Evolutionary conservation across 1,140 invertebrate genomes (phyloP).

Genomic region (Andricus grossulariae): DNA sequence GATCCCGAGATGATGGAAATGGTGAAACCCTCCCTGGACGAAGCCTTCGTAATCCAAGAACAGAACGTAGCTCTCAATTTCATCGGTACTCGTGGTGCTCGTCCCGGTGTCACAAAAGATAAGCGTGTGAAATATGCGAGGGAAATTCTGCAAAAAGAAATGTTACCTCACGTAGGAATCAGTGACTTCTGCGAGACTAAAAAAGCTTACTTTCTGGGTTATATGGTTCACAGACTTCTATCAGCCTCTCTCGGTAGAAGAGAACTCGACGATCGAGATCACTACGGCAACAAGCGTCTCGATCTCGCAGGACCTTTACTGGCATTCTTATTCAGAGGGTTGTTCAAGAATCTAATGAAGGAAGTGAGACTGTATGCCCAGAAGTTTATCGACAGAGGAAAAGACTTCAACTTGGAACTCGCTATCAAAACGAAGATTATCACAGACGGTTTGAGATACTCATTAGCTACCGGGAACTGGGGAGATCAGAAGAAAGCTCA

Average conservation of each 20-base stretch:
- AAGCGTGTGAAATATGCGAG: slow-evolving; percentile 98
- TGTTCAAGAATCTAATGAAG: slow-evolving; percentile 95
- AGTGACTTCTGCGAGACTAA: slow-evolving; percentile 99
- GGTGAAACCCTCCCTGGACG: slow-evolving; percentile 98
- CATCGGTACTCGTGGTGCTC: slow-evolving; percentile 96
- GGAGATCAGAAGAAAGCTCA: slow-evolving; percentile 62
- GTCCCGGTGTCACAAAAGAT: slow-evolving; percentile 97
- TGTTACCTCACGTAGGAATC: slow-evolving; percentile 98
- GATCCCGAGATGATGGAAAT: slow-evolving; percentile 99
- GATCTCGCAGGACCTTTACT: slow-evolving; percentile 97
- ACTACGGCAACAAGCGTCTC: slow-evolving; percentile 98
- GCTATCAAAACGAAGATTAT: slow-evolving; percentile 61
- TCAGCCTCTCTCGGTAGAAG: slow-evolving; percentile 95
- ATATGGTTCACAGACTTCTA: slow-evolving; percentile 97
- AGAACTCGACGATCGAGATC: slow-evolving; percentile 98
- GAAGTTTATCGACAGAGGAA: slow-evolving; percentile 95
- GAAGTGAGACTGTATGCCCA: slow-evolving; percentile 98
- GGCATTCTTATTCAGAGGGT: slow-evolving; percentile 94
- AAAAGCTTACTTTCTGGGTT: slow-evolving; percentile 98
- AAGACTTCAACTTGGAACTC: slow-evolving; percentile 59
- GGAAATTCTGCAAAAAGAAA: slow-evolving; percentile 99
- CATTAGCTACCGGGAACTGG: slow-evolving; percentile 62
- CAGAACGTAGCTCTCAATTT: slow-evolving; percentile 98
- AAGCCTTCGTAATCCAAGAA: slow-evolving; percentile 99
- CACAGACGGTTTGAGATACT: slow-evolving; percentile 59